Conservation (phyloP, 2,113 vertebrate genomes). For the Alaudala cheleensis region DNA sequence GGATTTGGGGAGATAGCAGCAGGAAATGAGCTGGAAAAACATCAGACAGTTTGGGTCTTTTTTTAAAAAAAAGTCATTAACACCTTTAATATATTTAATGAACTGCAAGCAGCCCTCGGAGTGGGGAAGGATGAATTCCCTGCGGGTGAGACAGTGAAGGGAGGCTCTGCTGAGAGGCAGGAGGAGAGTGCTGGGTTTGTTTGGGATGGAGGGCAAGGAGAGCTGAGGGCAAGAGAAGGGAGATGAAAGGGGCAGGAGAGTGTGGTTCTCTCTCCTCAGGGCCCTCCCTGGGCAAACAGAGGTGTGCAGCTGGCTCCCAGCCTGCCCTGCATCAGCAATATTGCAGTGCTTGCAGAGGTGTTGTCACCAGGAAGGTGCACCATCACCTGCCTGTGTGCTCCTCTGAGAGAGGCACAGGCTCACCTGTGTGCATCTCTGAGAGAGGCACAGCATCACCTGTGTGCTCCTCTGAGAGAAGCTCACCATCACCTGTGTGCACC, state of each 20-base stretch:
- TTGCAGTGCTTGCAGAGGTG: accelerated
- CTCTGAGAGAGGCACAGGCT: background rate
- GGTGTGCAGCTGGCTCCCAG: background rate
- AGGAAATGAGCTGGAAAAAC: conserved; percentile 62
- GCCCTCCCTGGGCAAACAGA: background rate
- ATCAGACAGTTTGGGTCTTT: conserved; percentile 41
- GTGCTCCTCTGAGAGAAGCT: too few relatives aligned
- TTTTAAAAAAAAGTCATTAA: conserved; percentile 28
- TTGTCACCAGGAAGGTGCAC: background rate
- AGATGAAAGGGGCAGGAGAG: background rate
- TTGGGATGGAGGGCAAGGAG: background rate
- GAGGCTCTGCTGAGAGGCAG: background rate
- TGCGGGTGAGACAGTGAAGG: background rate
- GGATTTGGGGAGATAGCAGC: conserved; percentile 28
- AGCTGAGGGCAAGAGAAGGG: background rate
- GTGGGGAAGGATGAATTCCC: background rate
- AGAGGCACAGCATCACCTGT: background rate
- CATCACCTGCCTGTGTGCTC: background rate
- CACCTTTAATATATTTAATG: conserved; percentile 51
- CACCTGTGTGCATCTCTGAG: background rate
- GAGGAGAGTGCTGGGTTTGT: background rate
- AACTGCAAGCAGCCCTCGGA: background rate
- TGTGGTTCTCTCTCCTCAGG: background rate
- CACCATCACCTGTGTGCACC: too few relatives aligned
- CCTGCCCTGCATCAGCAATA: background rate